These are phyloP conservation scores for Halcyon smyrnensis DNA, from an alignment of 2,797 vertebrate genomes.

Conservation along the genomic window DNA sequence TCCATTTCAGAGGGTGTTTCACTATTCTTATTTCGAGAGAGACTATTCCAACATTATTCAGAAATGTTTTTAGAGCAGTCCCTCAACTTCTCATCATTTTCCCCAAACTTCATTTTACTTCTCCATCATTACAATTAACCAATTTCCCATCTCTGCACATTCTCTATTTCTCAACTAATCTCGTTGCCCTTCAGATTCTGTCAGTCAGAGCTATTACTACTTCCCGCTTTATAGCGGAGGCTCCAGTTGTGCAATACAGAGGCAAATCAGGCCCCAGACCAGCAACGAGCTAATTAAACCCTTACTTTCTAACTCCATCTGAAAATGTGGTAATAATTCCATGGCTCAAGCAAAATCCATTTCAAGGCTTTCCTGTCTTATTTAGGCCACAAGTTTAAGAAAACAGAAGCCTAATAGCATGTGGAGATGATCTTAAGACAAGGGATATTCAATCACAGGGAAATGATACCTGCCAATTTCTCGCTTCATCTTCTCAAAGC, in stretches of 20 bases:
- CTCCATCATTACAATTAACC: not conserved
- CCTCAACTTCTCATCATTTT: not conserved
- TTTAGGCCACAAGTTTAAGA: not conserved
- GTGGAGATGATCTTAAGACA: not conserved
- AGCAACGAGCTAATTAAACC: not conserved
- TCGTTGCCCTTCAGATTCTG: not conserved
- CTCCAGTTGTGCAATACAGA: not conserved
- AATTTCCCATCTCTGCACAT: conserved; percentile 1
- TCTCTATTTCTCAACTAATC: conserved; percentile 13
- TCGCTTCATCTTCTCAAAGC: not conserved
- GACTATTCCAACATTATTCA: not conserved
- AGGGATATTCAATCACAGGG: not conserved
- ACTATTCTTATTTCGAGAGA: not conserved
- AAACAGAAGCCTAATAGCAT: not conserved
- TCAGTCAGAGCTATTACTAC: not conserved
- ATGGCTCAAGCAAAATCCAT: not conserved
- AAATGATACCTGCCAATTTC: not conserved
- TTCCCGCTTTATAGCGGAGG: not conserved
- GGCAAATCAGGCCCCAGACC: not conserved
- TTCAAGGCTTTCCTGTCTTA: not conserved
- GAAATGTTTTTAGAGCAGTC: not conserved
- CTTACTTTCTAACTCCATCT: not conserved
- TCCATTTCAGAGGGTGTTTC: not conserved
- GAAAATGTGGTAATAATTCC: not conserved
- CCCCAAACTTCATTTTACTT: not conserved